phyloP scores from a whole-genome alignment of 2,888 invertebrate species.

The Hypolimnas misippus region DNA sequence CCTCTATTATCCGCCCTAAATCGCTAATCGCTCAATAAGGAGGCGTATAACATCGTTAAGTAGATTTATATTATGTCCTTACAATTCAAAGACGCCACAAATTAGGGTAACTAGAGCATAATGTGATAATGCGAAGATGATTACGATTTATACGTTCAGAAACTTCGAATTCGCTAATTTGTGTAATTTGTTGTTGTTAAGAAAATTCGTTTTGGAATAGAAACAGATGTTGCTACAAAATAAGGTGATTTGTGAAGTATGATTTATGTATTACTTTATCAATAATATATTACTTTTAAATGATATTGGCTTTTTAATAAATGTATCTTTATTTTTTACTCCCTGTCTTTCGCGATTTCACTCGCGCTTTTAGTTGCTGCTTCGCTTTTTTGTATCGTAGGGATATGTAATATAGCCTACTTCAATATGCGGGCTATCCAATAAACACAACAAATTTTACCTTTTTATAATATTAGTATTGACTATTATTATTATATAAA shows the following conservation, averaged over 20 bases:
- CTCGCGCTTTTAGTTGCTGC: no score
- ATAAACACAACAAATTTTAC: no score
- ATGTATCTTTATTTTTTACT: no score
- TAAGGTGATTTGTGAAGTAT: no score
- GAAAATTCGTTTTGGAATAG: background rate
- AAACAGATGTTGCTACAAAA: background rate
- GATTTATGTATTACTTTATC: background rate
- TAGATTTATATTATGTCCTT: conserved; percentile 6
- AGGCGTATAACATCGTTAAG: background rate
- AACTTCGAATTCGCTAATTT: background rate
- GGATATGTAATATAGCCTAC: no score
- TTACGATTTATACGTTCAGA: background rate
- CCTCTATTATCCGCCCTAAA: background rate
- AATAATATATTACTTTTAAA: no score
- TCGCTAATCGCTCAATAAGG: background rate
- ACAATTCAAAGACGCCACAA: conserved; percentile 4
- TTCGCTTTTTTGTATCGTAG: no score
- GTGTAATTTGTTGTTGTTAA: background rate
- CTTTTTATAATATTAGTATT: no score
- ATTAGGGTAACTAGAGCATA: background rate
- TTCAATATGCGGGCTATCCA: no score
- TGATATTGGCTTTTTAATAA: no score
- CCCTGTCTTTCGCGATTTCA: no score
- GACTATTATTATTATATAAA: no score
- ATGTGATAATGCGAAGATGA: conserved; percentile 7